Percentiles rank a stretch among this genome's conserved stretches.
These are phyloP conservation scores for Daubentonia madagascariensis DNA, from an alignment of 2,113 vertebrate genomes.

Conservation along the genomic window DNA sequence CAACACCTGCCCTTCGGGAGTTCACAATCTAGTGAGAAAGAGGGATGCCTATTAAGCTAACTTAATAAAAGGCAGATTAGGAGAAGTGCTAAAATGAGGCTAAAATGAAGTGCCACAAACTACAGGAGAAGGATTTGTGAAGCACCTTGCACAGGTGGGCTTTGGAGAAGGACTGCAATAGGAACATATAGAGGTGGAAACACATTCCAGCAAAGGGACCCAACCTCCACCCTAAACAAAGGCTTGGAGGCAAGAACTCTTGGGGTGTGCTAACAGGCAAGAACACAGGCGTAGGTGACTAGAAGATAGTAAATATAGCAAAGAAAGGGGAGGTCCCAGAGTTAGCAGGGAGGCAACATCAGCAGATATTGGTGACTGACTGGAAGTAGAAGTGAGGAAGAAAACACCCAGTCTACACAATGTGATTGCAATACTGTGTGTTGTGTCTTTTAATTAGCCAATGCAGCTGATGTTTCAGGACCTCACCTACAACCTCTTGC, in stretches of 20 bases:
- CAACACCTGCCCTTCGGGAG: neutral
- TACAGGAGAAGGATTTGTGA: neutral
- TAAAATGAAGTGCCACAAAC: neutral
- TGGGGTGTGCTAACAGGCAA: neutral
- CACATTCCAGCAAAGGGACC: neutral
- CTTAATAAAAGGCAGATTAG: neutral
- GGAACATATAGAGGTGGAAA: neutral
- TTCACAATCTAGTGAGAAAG: neutral
- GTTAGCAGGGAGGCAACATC: neutral
- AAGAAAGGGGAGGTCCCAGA: neutral
- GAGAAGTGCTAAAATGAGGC: neutral
- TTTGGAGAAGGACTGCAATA: neutral
- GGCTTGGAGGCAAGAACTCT: neutral
- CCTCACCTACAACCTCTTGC: neutral
- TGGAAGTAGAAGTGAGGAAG: neutral
- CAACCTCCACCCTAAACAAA: neutral
- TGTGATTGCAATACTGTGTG: neutral
- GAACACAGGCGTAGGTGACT: neutral
- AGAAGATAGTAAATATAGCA: neutral
- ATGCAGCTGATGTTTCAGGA: neutral
- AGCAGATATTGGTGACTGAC: neutral
- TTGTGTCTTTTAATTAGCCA: neutral
- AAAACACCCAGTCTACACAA: accelerated
- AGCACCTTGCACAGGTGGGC: neutral
- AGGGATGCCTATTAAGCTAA: neutral